These are phyloP conservation scores for Eupithecia subfuscata DNA, from an alignment of 2,888 invertebrate genomes.

Conservation along the genomic window DNA sequence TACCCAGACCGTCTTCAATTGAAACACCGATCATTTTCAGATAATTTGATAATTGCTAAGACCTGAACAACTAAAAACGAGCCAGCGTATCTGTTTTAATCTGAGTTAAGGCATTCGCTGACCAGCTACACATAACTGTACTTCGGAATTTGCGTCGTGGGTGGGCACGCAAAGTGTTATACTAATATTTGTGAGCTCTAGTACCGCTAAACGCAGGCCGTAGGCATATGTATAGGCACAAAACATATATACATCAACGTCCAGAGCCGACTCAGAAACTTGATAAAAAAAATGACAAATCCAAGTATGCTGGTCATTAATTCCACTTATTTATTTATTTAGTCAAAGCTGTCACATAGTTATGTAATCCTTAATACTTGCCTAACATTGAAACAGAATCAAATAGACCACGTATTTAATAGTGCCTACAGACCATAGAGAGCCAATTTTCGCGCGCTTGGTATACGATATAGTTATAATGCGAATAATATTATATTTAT, in stretches of 20 bases:
- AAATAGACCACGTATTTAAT: background rate
- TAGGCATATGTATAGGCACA: background rate
- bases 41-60: background rate
- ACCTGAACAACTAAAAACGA: background rate
- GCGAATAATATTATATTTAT: slow-evolving; percentile 23
- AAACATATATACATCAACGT: background rate
- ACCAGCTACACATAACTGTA: too few species aligned
- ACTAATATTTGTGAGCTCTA: background rate
- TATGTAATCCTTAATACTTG: background rate
- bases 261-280: background rate
- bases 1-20: background rate
- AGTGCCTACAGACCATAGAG: slow-evolving; percentile 26
- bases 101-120: background rate
- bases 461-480: slow-evolving; percentile 46
- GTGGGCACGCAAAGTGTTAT: background rate
- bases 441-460: slow-evolving; percentile 38
- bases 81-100: background rate
- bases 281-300: background rate
- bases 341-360: background rate
- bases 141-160: too few species aligned
- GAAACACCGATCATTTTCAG: background rate
- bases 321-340: background rate
- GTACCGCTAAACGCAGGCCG: background rate
- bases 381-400: background rate
- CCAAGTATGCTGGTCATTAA: background rate